phyloP scores from a whole-genome alignment of 2,113 vertebrate genomes.

The Motacilla tschutschensis region DNA sequence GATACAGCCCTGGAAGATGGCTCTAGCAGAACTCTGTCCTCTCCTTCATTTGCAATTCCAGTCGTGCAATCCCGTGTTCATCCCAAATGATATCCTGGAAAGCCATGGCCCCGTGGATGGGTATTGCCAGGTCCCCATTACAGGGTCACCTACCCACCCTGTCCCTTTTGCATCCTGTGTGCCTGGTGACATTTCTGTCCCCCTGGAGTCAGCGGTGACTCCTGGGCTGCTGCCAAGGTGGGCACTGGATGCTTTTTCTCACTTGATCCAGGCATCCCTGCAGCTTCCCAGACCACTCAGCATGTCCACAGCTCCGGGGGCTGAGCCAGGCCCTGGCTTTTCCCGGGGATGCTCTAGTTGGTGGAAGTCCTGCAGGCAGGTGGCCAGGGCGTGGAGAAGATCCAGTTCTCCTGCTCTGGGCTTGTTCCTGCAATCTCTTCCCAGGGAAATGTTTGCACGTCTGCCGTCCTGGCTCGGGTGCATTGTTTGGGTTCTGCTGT shows the following conservation, averaged over 20 bases:
- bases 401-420: slow-evolving; percentile 9
- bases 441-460: slow-evolving; percentile 29
- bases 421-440: slow-evolving; percentile 9
- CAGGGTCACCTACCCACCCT: accelerated
- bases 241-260: accelerated
- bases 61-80: background rate
- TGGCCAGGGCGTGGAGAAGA: slow-evolving; percentile 14
- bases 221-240: background rate
- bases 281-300: background rate
- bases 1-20: background rate
- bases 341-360: background rate
- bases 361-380: slow-evolving; percentile 43
- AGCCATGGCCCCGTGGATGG: background rate
- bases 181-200: background rate
- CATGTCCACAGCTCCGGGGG: accelerated
- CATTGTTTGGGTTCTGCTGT: slow-evolving; percentile 54
- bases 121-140: background rate
- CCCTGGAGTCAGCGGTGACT: background rate
- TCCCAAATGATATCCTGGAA: background rate
- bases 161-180: background rate
- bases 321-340: slow-evolving; percentile 15
- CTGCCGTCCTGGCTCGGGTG: background rate
- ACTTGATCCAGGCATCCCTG: accelerated
- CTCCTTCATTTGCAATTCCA: accelerated
- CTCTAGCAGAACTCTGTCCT: too few relatives aligned